Conservation (phyloP, 1,140 invertebrate species). For the Aplysia californica region DNA sequence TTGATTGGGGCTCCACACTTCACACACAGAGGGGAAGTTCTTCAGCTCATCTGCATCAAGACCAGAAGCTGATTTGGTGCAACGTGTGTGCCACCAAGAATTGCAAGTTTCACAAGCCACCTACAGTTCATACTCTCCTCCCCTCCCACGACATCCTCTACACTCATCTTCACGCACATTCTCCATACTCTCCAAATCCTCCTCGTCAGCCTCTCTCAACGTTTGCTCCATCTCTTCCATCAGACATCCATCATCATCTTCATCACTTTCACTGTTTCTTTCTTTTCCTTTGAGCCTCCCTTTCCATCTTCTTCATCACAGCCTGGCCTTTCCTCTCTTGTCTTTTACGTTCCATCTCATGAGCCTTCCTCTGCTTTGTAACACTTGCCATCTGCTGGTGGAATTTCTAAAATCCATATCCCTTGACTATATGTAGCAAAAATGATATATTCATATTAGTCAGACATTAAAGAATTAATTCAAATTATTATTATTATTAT, state of each 20-base stretch:
- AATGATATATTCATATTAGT: too few relatives aligned
- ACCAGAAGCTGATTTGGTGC: neutral
- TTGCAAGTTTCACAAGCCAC: neutral
- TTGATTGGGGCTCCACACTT: neutral
- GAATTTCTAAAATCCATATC: too few relatives aligned
- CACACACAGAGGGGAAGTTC: neutral
- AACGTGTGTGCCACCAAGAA: neutral
- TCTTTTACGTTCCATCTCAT: neutral
- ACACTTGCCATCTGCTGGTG: neutral
- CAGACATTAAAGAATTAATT: too few relatives aligned
- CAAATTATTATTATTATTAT: too few relatives aligned
- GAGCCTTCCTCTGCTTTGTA: neutral
- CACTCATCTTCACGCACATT: too few relatives aligned
- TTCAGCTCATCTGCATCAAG: neutral
- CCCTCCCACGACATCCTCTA: neutral
- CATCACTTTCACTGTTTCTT: neutral
- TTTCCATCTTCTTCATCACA: neutral
- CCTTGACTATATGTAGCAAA: too few relatives aligned
- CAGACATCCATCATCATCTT: neutral
- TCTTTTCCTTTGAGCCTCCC: neutral
- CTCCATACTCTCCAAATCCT: too few relatives aligned
- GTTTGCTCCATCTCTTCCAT: neutral
- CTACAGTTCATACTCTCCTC: neutral
- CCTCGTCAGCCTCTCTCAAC: neutral
- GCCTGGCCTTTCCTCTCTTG: neutral